Evolutionary conservation across 2,888 invertebrate species (phyloP), one percentile per base, ranked within the genome.

Genomic region (Leptogaster cylindrica): DNA sequence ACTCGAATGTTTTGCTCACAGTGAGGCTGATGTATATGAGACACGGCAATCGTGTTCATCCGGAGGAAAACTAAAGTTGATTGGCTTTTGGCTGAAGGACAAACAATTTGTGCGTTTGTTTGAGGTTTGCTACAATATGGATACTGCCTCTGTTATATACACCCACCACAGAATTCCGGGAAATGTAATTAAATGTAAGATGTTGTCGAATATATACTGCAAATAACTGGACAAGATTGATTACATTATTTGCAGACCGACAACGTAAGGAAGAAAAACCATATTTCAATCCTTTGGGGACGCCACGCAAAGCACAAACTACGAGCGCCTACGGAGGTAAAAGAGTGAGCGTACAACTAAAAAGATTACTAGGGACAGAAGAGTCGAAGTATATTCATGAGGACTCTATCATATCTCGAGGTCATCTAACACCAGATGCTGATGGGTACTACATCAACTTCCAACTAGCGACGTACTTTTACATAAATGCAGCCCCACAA

Each of bases 381-480:
- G 16, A 20, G 20, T 46, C 8, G 8, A 70, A 72, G 14, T 81
- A 78, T 69, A 75, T 81, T 18, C 76, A 73, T 39, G 67, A 71
- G 3, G 75, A 74, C 52, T 76, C 76, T 3, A 82, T 73, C 73
- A 70, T 83, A 58, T 74, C 82, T 1, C 73, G 81, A 31, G 83
- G 83, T 2, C 84, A 84, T 72, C 73, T 84, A 66, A 76, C 83
- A 3, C 83, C 84, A 3, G 81, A 81, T 72, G 82, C 78, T 5
- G 84, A 84, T 75, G 83, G 83, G 72, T 73, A 82, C 23, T 78
- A 79, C 68, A 77, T 77, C 7, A 75, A 79, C 46, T 78, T 79
- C 69, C 82, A 83, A 71, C 78, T 76, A 67, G 76, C 81, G 1
- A 83, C 83, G 2, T 84, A 82, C 73, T 84, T 79, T 71, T 84